Conservation (phyloP, 2,113 vertebrate species). For the Brachypodius melanocephalos region DNA sequence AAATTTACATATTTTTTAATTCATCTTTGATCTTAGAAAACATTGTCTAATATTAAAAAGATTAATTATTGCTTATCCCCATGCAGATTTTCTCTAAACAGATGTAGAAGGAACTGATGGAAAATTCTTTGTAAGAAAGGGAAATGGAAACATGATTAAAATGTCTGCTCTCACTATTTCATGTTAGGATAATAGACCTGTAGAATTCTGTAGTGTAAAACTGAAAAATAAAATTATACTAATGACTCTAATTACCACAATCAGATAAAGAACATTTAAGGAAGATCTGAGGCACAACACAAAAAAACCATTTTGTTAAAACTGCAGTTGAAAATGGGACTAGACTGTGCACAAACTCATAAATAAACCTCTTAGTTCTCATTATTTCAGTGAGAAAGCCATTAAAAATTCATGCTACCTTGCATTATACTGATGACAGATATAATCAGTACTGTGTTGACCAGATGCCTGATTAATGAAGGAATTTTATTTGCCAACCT, state of each 20-base stretch:
- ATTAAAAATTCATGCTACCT: conserved; percentile 64
- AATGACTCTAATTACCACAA: background rate
- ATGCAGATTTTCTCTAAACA: background rate
- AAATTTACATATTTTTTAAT: background rate
- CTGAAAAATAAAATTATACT: background rate
- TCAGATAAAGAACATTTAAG: background rate
- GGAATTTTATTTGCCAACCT: conserved; percentile 39
- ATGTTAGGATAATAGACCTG: background rate
- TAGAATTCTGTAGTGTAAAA: background rate
- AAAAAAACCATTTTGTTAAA: conserved; percentile 12
- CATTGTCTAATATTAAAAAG: background rate
- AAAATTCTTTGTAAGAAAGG: background rate
- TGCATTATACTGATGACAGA: conserved; percentile 50
- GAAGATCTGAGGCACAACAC: background rate
- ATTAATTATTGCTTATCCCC: background rate
- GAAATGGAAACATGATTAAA: background rate
- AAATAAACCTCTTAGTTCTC: conserved; percentile 49
- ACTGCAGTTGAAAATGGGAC: background rate
- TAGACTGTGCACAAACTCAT: background rate
- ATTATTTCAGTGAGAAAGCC: conserved; percentile 53
- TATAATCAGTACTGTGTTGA: conserved; percentile 53
- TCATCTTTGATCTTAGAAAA: background rate
- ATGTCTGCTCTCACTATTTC: background rate
- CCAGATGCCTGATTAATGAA: conserved; percentile 58
- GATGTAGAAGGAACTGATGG: background rate